These are phyloP conservation scores for Pelagia noctiluca DNA, from an alignment of 30 jellyfish, hydroid and myxozoan species.

Conservation along the genomic window DNA sequence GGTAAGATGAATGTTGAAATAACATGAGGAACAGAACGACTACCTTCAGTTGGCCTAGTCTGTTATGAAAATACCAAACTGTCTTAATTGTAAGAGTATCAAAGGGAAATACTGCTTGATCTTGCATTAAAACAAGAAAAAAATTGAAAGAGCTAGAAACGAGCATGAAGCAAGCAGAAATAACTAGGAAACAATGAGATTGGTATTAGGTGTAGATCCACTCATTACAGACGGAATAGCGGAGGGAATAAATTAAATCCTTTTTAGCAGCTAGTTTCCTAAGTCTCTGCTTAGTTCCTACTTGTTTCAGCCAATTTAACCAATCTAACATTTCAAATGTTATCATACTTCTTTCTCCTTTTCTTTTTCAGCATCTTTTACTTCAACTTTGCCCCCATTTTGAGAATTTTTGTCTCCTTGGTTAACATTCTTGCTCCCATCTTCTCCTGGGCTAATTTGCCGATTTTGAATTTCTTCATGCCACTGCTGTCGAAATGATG, in stretches of 20 bases:
- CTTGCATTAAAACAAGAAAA: too few relatives aligned
- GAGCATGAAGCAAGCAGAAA: too few relatives aligned
- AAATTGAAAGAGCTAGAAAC: too few relatives aligned
- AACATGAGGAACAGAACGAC: too few relatives aligned
- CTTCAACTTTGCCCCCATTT: not conserved
- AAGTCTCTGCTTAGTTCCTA: not conserved
- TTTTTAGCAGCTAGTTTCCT: not conserved
- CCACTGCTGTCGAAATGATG: constrained; percentile 97
- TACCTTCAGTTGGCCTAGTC: too few relatives aligned
- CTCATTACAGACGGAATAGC: not conserved
- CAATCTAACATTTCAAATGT: too few relatives aligned
- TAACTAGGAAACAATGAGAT: not conserved
- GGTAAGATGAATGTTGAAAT: too few relatives aligned
- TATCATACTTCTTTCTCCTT: constrained; percentile 54
- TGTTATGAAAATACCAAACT: too few relatives aligned
- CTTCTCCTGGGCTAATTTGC: not conserved
- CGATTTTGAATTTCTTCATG: constrained; percentile 78
- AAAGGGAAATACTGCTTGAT: too few relatives aligned
- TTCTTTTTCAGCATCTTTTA: constrained; percentile 12
- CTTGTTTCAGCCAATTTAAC: not conserved
- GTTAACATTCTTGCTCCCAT: not conserved
- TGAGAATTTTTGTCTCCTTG: not conserved
- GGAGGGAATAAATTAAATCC: not conserved
- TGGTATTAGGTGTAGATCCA: not conserved
- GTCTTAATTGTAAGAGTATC: too few relatives aligned